Evolutionary conservation across 2,797 vertebrate species (phyloP), one percentile per base, ranked within the genome.

Genomic region (Microctenopoma stevenorrisi): DNA sequence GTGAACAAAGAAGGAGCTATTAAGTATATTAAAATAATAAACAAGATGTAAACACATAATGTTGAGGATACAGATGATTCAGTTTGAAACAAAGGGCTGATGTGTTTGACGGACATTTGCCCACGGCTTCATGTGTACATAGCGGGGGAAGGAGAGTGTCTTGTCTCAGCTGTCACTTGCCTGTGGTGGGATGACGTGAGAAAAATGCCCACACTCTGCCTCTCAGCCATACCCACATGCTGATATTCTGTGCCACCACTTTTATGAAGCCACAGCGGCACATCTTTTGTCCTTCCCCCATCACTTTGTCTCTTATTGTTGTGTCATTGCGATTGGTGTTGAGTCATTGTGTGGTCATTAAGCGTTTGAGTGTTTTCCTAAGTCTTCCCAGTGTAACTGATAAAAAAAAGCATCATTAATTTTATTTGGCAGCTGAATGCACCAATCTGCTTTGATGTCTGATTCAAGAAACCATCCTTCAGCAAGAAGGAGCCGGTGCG

Each of bases 91-190:
- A 68, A 63, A 73, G 79, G 64, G 56, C 78, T 59, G 76, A 72
- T 66, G 64, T 77, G 51, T 74, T 59, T 85, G 83, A 83, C 54
- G 71, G 82, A 77, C 83, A 79, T 79, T 82, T 67, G 82, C 77
- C 72, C 51, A 2, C 68, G 65, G 64, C 80, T 72, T 64, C 49
- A 53, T 43, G 38, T 46, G 68, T 54, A 76, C 61, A 58, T 66
- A 22, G 68, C 54, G 68, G 72, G 74, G 63, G 78, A 43, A 42
- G 72, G 69, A 55, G 33, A 65, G 52, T 60, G 72, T 75, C 83
- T 79, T 84, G 81, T 85, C 85, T 85, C 82, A 88, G 85, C 88
- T 91, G 90, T 90, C 88, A 88, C 72, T 77, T 69, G 63, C 50
- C 62, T 18, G 65, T 64, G 76, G 68, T 78, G 74, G 66, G 63